A percentile compares a stretch with the other conserved stretches of the same genome.
Conservation (phyloP, 2,888 invertebrate species). For the Latrodectus elegans region DNA sequence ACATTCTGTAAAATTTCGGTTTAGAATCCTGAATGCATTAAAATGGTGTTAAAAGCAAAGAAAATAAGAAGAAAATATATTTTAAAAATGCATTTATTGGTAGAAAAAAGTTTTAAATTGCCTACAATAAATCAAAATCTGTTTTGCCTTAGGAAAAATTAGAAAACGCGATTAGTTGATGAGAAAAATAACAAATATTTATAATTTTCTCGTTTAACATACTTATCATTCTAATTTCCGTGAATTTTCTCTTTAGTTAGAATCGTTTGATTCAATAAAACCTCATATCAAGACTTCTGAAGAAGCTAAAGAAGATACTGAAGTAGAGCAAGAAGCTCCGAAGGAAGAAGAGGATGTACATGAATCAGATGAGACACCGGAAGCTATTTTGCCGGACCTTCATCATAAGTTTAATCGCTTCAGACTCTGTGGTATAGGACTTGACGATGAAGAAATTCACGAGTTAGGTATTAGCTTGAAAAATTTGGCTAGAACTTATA, state of each 20-base stretch:
- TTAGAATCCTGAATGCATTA: too few species aligned
- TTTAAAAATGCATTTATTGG: too few species aligned
- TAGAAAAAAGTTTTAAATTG: too few species aligned
- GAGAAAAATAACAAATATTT: too few species aligned
- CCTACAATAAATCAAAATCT: too few species aligned
- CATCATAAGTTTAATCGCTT: slow-evolving; percentile 31
- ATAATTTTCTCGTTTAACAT: too few species aligned
- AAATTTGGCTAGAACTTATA: slow-evolving; percentile 11
- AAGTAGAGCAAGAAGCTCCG: background rate
- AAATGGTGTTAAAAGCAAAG: too few species aligned
- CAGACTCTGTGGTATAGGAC: slow-evolving; percentile 19
- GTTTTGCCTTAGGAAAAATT: too few species aligned
- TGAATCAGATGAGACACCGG: background rate
- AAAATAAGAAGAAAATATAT: too few species aligned
- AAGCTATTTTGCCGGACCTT: slow-evolving; percentile 13
- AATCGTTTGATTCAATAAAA: background rate
- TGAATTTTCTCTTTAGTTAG: background rate
- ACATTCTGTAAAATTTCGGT: too few species aligned
- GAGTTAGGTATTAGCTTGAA: slow-evolving; percentile 35
- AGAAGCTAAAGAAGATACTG: background rate
- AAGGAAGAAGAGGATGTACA: slow-evolving; percentile 7
- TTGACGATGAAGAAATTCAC: slow-evolving; percentile 11
- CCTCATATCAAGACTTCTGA: background rate
- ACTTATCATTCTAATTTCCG: too few species aligned
- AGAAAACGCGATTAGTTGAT: too few species aligned